Percentiles rank a stretch among this genome's conserved stretches.
phyloP scores from a whole-genome alignment of 2,797 vertebrate species.

The Phoxinus dragarum region DNA sequence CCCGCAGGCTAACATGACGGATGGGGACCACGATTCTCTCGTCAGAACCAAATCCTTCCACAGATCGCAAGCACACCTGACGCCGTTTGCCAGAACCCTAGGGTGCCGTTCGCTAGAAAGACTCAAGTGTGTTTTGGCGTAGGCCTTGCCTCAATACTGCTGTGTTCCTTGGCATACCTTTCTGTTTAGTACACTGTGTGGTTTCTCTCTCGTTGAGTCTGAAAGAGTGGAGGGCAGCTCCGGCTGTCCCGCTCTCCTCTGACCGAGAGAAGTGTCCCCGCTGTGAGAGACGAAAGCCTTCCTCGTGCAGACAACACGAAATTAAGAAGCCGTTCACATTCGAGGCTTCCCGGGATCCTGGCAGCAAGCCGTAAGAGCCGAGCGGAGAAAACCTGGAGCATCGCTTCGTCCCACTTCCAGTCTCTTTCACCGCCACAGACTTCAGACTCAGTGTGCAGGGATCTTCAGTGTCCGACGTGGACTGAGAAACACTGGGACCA shows the following conservation, averaged over 20 bases:
- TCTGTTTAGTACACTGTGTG: not conserved
- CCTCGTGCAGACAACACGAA: conserved; percentile 21
- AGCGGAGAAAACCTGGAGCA: conserved; percentile 31
- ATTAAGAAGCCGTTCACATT: conserved; percentile 34
- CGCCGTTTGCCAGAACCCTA: not conserved
- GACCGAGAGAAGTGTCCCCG: conserved; percentile 23
- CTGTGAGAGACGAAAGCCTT: conserved; percentile 14
- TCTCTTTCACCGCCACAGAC: conserved; percentile 3
- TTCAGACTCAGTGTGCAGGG: no score
- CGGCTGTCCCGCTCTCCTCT: conserved; percentile 16
- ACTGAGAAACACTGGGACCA: no score
- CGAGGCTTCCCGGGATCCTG: conserved; percentile 15
- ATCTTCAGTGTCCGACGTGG: no score
- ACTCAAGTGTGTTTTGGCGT: conserved; percentile 12
- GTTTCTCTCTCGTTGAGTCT: conserved; percentile 10
- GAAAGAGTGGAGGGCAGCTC: conserved; percentile 4
- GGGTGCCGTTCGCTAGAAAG: conserved; percentile 2
- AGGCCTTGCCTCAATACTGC: not conserved
- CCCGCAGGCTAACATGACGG: not conserved
- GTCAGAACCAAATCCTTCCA: not conserved
- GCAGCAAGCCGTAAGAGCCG: conserved; percentile 34
- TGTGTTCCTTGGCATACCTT: not conserved
- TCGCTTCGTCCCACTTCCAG: conserved; percentile 12
- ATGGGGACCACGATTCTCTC: not conserved
- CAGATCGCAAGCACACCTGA: conserved; percentile 28